These are phyloP conservation scores for Elaphurus davidianus DNA, from an alignment of 2,113 vertebrate species.

Conservation along the genomic window DNA sequence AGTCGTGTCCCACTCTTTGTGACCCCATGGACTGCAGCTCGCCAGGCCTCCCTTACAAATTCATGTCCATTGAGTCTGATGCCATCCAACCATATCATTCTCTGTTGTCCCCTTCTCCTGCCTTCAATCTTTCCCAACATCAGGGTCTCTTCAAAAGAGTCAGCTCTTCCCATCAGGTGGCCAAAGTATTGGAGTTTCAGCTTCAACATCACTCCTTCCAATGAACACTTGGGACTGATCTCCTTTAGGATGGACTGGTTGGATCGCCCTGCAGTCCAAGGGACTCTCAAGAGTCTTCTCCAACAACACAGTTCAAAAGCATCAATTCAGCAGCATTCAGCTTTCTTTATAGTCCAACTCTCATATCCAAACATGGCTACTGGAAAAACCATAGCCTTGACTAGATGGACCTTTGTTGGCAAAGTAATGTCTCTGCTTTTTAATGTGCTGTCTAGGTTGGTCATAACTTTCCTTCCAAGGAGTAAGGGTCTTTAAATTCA, in stretches of 20 bases:
- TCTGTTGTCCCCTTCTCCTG: accelerated
- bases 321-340: not conserved
- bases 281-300: not conserved
- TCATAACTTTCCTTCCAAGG: not conserved
- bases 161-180: not conserved
- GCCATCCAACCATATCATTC: not conserved
- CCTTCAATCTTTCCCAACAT: not conserved
- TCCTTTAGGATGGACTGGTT: not conserved
- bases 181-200: not conserved
- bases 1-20: not conserved
- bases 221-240: accelerated
- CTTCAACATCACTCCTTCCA: not conserved
- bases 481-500: not conserved
- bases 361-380: not conserved
- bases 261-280: not conserved
- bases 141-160: not conserved
- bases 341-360: not conserved
- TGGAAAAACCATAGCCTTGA: not conserved
- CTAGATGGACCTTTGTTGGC: accelerated
- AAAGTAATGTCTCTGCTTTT: not conserved
- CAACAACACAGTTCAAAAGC: not conserved
- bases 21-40: not conserved
- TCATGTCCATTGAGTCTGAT: not conserved
- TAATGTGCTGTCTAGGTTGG: not conserved
- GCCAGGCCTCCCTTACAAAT: not conserved